Base-by-base conservation (phyloP, 30 jellyfish, hydroid and myxozoan genomes). In the Aurelia aurita region DNA sequence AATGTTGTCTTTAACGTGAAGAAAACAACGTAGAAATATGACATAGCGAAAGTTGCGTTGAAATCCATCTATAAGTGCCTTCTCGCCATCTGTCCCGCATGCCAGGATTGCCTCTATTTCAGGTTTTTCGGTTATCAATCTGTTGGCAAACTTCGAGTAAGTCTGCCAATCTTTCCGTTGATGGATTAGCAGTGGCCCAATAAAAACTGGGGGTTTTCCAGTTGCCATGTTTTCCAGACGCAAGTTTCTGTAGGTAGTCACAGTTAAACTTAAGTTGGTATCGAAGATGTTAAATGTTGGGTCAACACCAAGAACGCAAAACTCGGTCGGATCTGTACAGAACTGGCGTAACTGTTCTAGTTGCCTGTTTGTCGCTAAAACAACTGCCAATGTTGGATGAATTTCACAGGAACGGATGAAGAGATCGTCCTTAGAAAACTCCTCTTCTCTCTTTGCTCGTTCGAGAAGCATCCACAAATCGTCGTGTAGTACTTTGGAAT, bases 31-130 rank as follows among this genome's bases (percentile, higher is more conserved):
- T 6, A 53, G 5, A 11, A 61, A 61, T 1, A 8, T 26, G 74
- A 35, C 74, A 61, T 1, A 61, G 3, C 78, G n/a, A 31, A 66
- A 25, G 26, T 66, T 66, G 39, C 78, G 39, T 5, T 3, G 4
- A 10, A 66, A 31, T 21, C 78, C 78, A 22, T 66, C 46, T 3
- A 66, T 66, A 2, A 66, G 57, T 3, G 57, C 78, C 25, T 31
- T 9, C 25, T 66, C 58, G 3, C 78, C 78, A 43, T 66, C 78
- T 43, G 78, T 66, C 3, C 78, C 78, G 9, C 78, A 66, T 66
- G 78, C 78, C 2, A 66, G 4, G 21, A 66, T 7, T 31, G 58
- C 78, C 25, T 66, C 78, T 5, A 66, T 32, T 2, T 3, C 78
- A 1, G 78, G 78, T 2, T 19, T 3, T 66, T 66, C 78, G 1